Evolutionary conservation across 2,888 invertebrate species (phyloP), one percentile per base, ranked within the genome.

Genomic region (Hanleya hanleyi): DNA sequence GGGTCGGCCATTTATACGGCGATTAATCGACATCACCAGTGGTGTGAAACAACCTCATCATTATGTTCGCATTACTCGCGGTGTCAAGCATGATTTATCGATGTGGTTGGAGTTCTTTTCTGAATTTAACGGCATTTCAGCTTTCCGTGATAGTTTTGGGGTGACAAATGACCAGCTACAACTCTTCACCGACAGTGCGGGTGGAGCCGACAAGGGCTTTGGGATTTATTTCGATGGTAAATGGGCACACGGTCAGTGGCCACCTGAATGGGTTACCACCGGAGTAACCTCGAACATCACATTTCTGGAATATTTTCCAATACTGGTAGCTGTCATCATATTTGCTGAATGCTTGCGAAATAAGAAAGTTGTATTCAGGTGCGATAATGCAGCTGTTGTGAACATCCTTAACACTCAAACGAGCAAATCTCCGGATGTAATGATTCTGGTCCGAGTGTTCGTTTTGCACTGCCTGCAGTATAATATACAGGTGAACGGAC

Each of bases 1-100:
- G 15, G 70, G 73, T 9, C 38, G 77, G 22, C 69, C 77, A 33
- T 77, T 74, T 38, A 68, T 68, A 5, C n/a, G 72, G 18, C 6
- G 74, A 1, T 70, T 74, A 18, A 74, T 71, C 15, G 67, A 74
- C 38, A 49, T 41, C 9, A 68, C 47, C 9, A 57, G 68, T 50
- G 69, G 69, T 51, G 22, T 71, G 18, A 51, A 61, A 2, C 41
- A 38, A 12, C 68, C 71, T 1, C 50, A 50, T 57, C 74, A 74
- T 33, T 70, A 64, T 26, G 47, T 74, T 29, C 51, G 70, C 9
- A 35, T 67, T 33, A 61, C 33, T 18, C 32, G 33, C 36, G 29
- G 22, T 32, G 69, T 75, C 6, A 41, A 65, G 18, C 26, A 61
- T 47, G 72, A 75, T 50, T n/a, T 73, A 32, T 18, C 47, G 7